Conservation (phyloP, 1,140 invertebrate genomes). For the Mizuhopecten yessoensis region DNA sequence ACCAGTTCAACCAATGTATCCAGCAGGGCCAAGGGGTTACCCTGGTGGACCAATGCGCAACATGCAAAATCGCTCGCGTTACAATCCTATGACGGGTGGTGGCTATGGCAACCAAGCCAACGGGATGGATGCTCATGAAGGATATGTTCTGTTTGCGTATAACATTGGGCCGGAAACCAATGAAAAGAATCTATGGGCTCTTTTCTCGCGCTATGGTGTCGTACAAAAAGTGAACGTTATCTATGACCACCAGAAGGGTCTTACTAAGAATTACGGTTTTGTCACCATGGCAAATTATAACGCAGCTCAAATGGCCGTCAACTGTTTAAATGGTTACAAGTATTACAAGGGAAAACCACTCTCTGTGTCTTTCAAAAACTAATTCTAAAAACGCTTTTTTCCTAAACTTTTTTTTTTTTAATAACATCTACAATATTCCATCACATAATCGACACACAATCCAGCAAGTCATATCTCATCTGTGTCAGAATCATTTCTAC, state of each 20-base stretch:
- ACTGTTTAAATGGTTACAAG: conserved; percentile 80
- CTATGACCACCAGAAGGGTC: conserved; percentile 77
- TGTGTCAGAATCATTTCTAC: not conserved
- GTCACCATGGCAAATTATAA: conserved; percentile 83
- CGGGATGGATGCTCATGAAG: conserved; percentile 28
- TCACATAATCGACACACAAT: not conserved
- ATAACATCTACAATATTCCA: not conserved
- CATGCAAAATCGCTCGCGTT: conserved; percentile 63
- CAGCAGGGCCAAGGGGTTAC: conserved; percentile 47
- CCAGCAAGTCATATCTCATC: conserved; percentile 9
- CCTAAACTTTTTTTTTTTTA: not conserved
- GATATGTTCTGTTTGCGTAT: conserved; percentile 82
- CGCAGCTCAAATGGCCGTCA: conserved; percentile 83
- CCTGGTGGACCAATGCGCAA: conserved; percentile 74
- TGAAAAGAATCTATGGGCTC: conserved; percentile 80
- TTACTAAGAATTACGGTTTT: conserved; percentile 83
- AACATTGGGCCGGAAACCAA: conserved; percentile 83
- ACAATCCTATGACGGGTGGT: conserved; percentile 75
- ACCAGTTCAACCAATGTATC: conserved; percentile 54
- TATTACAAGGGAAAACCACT: conserved; percentile 79
- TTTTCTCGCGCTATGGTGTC: conserved; percentile 82
- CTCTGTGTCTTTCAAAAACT: conserved; percentile 82
- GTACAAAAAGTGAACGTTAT: conserved; percentile 83
- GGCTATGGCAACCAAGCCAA: conserved; percentile 16
- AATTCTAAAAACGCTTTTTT: not conserved